These are phyloP conservation scores for Chrysaora quinquecirrha DNA, from an alignment of 30 jellyfish, hydroid and myxozoan genomes.

Conservation along the genomic window DNA sequence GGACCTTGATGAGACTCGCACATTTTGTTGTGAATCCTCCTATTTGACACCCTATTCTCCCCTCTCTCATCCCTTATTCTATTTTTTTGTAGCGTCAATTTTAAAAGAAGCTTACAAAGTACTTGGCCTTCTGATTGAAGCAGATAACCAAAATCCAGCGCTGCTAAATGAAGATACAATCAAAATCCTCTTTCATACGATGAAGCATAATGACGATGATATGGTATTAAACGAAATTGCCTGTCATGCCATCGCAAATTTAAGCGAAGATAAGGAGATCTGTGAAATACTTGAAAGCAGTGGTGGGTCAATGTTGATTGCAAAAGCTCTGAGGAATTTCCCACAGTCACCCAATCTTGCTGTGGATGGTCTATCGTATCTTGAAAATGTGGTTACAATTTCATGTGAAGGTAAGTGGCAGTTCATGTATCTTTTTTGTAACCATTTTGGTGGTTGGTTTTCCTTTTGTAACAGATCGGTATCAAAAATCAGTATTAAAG, in stretches of 20 bases:
- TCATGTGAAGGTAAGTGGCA: conserved; percentile 36
- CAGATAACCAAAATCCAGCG: background rate
- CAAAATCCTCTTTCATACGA: conserved; percentile 13
- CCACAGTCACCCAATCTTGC: conserved; percentile 16
- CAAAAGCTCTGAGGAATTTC: conserved; percentile 17
- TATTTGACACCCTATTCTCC: too few relatives aligned
- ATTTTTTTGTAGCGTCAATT: background rate
- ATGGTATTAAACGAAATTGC: conserved; percentile 26
- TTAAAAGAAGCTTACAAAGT: conserved; percentile 3
- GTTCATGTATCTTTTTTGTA: too few relatives aligned
- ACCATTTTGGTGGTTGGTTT: too few relatives aligned
- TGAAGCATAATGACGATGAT: conserved; percentile 34
- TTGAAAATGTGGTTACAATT: conserved; percentile 22
- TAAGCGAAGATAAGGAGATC: conserved; percentile 31
- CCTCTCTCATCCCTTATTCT: too few relatives aligned
- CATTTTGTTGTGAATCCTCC: too few relatives aligned
- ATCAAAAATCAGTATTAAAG: too few relatives aligned
- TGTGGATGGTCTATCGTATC: conserved; percentile 10
- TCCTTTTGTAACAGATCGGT: too few relatives aligned
- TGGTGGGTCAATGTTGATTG: conserved; percentile 11
- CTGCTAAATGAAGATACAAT: conserved; percentile 4
- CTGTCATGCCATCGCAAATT: conserved; percentile 34
- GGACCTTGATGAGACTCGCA: too few relatives aligned
- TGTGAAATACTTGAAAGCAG: background rate
- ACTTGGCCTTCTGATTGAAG: background rate